Conservation (phyloP, 2,888 invertebrate species). For the Hecatera dysodea region DNA sequence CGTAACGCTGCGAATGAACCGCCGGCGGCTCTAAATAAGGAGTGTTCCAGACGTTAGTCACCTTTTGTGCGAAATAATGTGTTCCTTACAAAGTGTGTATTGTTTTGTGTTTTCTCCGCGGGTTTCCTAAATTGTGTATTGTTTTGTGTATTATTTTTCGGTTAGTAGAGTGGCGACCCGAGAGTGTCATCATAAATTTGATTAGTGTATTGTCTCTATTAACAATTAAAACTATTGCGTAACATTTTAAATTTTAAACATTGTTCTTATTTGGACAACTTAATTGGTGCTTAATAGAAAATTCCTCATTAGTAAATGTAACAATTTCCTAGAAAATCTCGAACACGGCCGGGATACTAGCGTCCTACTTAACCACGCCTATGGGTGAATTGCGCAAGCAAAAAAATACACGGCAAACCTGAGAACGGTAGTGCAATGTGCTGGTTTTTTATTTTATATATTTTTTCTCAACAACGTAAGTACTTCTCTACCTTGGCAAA, state of each 20-base stretch:
- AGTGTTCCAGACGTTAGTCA: conserved; percentile 55
- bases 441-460: too few relatives aligned
- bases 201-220: conserved; percentile 12
- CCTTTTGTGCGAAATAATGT: conserved; percentile 61
- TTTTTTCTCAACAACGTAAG: too few relatives aligned
- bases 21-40: conserved; percentile 19
- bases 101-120: conserved; percentile 35
- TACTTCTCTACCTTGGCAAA: too few relatives aligned
- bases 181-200: not conserved
- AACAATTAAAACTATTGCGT: not conserved
- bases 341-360: not conserved
- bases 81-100: conserved; percentile 55
- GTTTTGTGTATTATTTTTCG: conserved; percentile 10
- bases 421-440: too few relatives aligned
- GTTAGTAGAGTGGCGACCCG: not conserved
- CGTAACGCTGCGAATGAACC: conserved; percentile 34
- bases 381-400: too few relatives aligned
- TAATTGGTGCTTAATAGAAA: too few relatives aligned
- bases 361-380: not conserved
- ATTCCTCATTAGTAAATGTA: not conserved
- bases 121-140: conserved; percentile 27
- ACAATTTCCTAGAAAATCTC: not conserved
- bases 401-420: too few relatives aligned
- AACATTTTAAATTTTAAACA: not conserved
- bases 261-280: not conserved